A percentile compares a stretch with the other conserved stretches of the same genome.
Conservation (phyloP, 2,888 invertebrate genomes). For the Pristionchus mayeri region DNA sequence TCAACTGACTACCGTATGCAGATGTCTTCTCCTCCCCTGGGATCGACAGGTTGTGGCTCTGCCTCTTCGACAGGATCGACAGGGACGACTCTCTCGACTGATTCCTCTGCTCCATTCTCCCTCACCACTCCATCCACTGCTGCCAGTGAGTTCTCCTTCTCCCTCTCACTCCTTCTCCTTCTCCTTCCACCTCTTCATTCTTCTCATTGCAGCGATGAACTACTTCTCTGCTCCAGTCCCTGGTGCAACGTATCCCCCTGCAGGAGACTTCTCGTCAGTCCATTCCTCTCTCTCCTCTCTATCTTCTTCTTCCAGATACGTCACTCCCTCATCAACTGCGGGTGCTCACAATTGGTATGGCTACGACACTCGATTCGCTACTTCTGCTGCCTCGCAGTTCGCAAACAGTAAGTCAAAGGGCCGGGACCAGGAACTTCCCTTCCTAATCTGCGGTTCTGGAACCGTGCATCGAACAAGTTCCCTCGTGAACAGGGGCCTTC, state of each 20-base stretch:
- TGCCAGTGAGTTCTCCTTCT: neutral
- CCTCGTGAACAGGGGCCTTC: neutral
- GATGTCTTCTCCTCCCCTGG: constrained; percentile 18
- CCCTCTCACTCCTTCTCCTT: no score
- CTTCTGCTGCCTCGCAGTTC: constrained; percentile 18
- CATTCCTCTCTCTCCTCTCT: neutral
- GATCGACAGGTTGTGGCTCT: neutral
- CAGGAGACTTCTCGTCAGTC: constrained; percentile 25
- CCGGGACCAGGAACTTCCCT: neutral
- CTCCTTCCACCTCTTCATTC: neutral
- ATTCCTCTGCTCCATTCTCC: neutral
- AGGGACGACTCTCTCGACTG: neutral
- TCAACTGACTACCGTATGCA: neutral
- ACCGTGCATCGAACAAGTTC: neutral
- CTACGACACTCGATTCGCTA: constrained; percentile 16
- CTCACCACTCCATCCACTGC: neutral
- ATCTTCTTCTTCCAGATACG: neutral
- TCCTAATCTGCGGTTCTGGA: constrained; percentile 21
- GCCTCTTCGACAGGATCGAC: constrained; percentile 6
- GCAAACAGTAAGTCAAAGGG: constrained; percentile 35
- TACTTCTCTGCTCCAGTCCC: neutral
- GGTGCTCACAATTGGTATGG: constrained; percentile 16
- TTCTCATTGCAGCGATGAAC: neutral
- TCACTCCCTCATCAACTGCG: constrained; percentile 14
- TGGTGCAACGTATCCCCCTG: neutral